Evolutionary conservation across 2,888 invertebrate genomes (phyloP).

Genomic region (Diplazon laetatorius): DNA sequence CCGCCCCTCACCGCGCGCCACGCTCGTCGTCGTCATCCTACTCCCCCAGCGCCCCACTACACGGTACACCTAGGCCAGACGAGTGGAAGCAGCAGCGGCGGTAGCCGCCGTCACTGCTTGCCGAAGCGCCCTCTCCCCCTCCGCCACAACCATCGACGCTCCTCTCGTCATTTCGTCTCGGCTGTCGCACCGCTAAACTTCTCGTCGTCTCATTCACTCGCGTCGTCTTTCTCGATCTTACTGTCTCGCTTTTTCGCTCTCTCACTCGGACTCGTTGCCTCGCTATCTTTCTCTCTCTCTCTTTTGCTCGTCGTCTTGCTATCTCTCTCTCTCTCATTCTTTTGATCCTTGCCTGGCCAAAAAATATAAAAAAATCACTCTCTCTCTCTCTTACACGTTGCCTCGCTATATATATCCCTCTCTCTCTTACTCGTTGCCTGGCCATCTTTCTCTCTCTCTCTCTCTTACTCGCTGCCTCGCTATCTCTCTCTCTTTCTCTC

Average conservation of each 20-base stretch:
- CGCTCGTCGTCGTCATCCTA: too few relatives aligned
- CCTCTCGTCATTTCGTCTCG: slow-evolving; percentile 59
- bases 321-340: slow-evolving; percentile 41
- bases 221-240: slow-evolving; percentile 48
- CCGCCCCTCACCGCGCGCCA: too few relatives aligned
- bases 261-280: too few relatives aligned
- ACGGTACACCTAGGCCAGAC: too few relatives aligned
- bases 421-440: slow-evolving; percentile 27
- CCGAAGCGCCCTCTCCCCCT: slow-evolving; percentile 52
- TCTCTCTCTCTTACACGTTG: slow-evolving; percentile 39
- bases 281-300: too few relatives aligned
- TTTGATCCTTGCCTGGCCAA: slow-evolving; percentile 9
- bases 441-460: slow-evolving; percentile 26
- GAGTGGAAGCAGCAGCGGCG: slow-evolving; percentile 18
- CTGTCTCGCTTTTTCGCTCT: too few relatives aligned
- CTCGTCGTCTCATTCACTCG: slow-evolving; percentile 38
- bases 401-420: slow-evolving; percentile 26
- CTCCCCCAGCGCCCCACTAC: too few relatives aligned
- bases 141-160: too few relatives aligned
- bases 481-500: too few relatives aligned
- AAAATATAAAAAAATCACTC: too few relatives aligned
- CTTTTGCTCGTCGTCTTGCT: slow-evolving; percentile 37
- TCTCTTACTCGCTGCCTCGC: slow-evolving; percentile 13
- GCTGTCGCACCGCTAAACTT: slow-evolving; percentile 21
- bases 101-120: slow-evolving; percentile 50